These are phyloP conservation scores for Diabrotica balteata DNA, from an alignment of 2,888 invertebrate species.

Conservation along the genomic window DNA sequence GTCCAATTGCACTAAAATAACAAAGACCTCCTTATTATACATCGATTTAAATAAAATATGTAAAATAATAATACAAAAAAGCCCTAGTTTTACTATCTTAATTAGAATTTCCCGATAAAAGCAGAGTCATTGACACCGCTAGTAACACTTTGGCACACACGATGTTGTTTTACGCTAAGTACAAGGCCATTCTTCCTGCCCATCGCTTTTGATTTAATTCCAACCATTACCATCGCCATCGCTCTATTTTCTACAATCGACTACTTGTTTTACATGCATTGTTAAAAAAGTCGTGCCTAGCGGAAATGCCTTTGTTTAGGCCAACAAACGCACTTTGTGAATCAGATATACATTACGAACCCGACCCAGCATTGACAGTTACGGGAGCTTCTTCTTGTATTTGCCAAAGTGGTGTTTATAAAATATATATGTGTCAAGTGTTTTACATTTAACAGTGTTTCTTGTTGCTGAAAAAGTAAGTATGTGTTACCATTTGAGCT, in stretches of 20 bases:
- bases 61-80: too few relatives aligned
- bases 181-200: conserved; percentile 36
- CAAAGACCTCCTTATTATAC: too few relatives aligned
- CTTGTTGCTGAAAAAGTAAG: too few relatives aligned
- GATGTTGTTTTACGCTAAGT: conserved; percentile 20
- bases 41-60: too few relatives aligned
- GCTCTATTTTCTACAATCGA: conserved; percentile 32
- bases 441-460: too few relatives aligned
- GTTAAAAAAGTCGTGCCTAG: conserved; percentile 34
- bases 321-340: conserved; percentile 12
- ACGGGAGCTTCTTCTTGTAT: too few relatives aligned
- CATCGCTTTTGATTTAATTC: conserved; percentile 20
- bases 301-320: conserved; percentile 34
- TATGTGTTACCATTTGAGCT: too few relatives aligned
- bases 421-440: too few relatives aligned
- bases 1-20: too few relatives aligned
- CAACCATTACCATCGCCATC: conserved; percentile 2
- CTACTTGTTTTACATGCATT: conserved; percentile 28
- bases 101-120: not conserved
- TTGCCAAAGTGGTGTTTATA: too few relatives aligned
- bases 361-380: conserved; percentile 2
- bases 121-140: conserved; percentile 34
- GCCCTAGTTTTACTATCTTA: too few relatives aligned
- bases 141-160: conserved; percentile 4
- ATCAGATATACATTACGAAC: conserved; percentile 2